Percentiles rank a stretch among this genome's conserved stretches.
Conservation (phyloP, 2,113 vertebrate genomes). For the Uria aalge region DNA sequence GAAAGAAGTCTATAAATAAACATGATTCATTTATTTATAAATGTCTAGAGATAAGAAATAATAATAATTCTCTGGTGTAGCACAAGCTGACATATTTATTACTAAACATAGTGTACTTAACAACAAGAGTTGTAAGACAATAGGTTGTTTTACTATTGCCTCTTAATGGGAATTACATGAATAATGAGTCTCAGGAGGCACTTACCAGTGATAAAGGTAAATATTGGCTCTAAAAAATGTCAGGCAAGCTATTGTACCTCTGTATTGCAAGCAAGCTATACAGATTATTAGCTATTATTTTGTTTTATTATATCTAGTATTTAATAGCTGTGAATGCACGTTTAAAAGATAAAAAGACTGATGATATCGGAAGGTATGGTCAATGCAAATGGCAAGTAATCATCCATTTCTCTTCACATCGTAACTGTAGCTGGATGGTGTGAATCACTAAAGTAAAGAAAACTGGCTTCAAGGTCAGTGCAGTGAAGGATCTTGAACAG, state of each 20-base stretch:
- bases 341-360: constrained; percentile 20
- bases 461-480: neutral
- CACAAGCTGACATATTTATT: constrained; percentile 43
- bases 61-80: constrained; percentile 4
- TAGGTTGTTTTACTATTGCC: constrained; percentile 60
- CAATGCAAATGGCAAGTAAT: neutral
- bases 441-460: neutral
- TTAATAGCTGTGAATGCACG: constrained; percentile 7
- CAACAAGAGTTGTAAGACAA: constrained; percentile 53
- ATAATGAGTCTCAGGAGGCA: constrained; percentile 58
- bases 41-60: constrained; percentile 17
- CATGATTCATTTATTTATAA: constrained; percentile 36
- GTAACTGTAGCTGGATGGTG: neutral
- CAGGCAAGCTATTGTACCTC: constrained; percentile 50
- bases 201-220: constrained; percentile 61
- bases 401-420: neutral
- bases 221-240: constrained; percentile 63
- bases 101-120: constrained; percentile 40
- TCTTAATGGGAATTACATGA: constrained; percentile 68
- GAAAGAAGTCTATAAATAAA: constrained; percentile 27
- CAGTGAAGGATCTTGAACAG: neutral
- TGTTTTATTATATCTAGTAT: constrained; percentile 36
- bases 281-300: constrained; percentile 54
- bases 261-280: constrained; percentile 5
- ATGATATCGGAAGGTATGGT: neutral